Conservation (phyloP, 2,797 vertebrate genomes). For the Echiichthys vipera region DNA sequence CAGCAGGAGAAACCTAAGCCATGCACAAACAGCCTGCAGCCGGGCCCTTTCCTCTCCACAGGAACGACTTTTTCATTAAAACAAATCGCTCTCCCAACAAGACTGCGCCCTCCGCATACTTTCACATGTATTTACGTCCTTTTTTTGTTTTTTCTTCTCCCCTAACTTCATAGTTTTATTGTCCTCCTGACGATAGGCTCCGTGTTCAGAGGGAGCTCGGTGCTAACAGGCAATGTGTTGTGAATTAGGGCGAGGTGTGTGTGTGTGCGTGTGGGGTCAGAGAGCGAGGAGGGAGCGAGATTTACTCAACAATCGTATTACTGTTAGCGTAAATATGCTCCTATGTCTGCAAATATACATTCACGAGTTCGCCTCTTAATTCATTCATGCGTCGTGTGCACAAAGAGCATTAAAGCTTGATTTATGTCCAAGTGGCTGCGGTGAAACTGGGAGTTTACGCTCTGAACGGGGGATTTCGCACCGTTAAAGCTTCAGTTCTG, state of each 20-base stretch:
- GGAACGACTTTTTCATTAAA: constrained; percentile 82
- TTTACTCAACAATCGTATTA: neutral
- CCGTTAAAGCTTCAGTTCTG: too few relatives aligned
- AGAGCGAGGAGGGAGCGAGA: neutral
- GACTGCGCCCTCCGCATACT: constrained; percentile 54
- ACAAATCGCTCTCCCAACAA: constrained; percentile 72
- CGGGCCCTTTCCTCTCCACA: constrained; percentile 57
- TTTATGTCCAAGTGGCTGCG: neutral
- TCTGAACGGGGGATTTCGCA: too few relatives aligned
- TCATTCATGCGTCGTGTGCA: neutral
- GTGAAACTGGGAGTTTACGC: too few relatives aligned
- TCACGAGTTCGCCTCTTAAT: neutral
- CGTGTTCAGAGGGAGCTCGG: constrained; percentile 44
- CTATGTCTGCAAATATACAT: neutral
- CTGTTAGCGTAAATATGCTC: neutral
- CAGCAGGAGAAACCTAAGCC: constrained; percentile 79
- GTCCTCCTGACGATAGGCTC: constrained; percentile 67
- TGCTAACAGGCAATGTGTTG: constrained; percentile 68
- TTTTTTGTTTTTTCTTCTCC: neutral
- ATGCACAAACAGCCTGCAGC: constrained; percentile 79
- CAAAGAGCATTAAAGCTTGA: neutral
- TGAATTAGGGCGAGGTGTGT: constrained; percentile 47
- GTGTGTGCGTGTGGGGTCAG: constrained; percentile 19
- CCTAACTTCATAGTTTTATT: constrained; percentile 62
- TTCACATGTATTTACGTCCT: constrained; percentile 55